Percentiles rank a stretch among this genome's conserved stretches.
These are phyloP conservation scores for Eptatretus atami DNA, from an alignment of 2,797 vertebrate genomes.

Conservation along the genomic window DNA sequence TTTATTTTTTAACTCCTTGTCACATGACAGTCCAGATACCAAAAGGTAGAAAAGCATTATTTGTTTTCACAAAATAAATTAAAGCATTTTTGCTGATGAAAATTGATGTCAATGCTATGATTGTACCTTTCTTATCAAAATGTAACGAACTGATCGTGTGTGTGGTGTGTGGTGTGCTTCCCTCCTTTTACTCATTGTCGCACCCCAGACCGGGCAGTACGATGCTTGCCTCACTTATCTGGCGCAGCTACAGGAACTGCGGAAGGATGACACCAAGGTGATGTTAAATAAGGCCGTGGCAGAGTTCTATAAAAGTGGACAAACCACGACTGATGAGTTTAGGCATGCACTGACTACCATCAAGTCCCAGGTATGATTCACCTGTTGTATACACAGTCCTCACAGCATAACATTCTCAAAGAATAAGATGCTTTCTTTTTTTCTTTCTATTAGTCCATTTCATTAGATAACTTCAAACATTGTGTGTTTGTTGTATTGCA, in stretches of 20 bases:
- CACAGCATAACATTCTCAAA: neutral
- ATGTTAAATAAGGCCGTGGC: conserved; percentile 55
- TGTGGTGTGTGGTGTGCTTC: too few relatives aligned
- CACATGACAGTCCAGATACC: too few relatives aligned
- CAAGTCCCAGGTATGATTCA: conserved; percentile 47
- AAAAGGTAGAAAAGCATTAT: too few relatives aligned
- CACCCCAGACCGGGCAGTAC: conserved; percentile 37
- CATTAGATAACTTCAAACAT: too few relatives aligned
- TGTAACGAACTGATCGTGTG: too few relatives aligned
- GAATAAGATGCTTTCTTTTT: neutral
- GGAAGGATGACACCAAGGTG: conserved; percentile 92
- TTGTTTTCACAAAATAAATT: too few relatives aligned
- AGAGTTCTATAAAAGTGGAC: conserved; percentile 70
- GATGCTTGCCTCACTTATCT: conserved; percentile 51
- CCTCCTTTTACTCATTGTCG: too few relatives aligned
- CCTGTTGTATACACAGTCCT: neutral
- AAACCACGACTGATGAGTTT: conserved; percentile 47
- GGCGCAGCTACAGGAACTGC: conserved; percentile 45
- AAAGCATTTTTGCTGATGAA: too few relatives aligned
- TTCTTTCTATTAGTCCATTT: neutral
- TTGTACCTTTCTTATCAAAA: too few relatives aligned
- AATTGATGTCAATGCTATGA: too few relatives aligned
- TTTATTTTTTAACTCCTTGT: too few relatives aligned
- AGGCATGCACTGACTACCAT: conserved; percentile 48
- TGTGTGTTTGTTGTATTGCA: too few relatives aligned